Percentiles rank a stretch among this genome's conserved stretches.
These are phyloP conservation scores for Aphelocoma coerulescens DNA, from an alignment of 2,113 vertebrate genomes.

Conservation along the genomic window DNA sequence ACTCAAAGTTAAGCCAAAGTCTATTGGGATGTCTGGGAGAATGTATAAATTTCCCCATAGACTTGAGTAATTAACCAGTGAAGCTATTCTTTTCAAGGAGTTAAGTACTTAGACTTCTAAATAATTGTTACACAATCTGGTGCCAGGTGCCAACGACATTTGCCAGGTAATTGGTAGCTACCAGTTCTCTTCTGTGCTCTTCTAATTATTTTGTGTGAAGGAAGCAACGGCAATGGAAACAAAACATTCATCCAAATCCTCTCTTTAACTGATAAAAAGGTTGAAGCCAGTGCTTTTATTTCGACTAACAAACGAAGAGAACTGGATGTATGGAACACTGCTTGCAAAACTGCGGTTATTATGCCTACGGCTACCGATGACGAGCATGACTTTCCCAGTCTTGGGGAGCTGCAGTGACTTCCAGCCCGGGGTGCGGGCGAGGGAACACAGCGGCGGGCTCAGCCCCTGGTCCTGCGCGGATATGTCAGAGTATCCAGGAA, in stretches of 20 bases:
- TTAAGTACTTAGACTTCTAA: not conserved
- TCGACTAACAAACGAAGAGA: not conserved
- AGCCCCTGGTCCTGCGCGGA: fast-evolving
- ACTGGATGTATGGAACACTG: fast-evolving
- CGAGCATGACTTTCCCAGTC: not conserved
- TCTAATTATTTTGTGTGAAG: not conserved
- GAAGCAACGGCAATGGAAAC: not conserved
- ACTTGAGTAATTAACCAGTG: not conserved
- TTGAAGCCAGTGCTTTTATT: not conserved
- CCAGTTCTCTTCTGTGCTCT: not conserved
- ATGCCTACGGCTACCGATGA: not conserved
- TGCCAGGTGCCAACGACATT: not conserved
- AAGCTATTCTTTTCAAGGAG: not conserved
- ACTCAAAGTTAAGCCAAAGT: not conserved
- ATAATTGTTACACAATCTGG: not conserved
- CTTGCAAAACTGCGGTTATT: not conserved
- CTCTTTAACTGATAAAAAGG: not conserved
- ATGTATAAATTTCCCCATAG: not conserved
- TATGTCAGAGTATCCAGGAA: fast-evolving
- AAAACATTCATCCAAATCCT: not conserved
- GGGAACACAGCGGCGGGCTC: not conserved
- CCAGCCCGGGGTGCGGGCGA: not conserved
- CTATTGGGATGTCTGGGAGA: not conserved
- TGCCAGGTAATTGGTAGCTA: not conserved
- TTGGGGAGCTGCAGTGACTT: fast-evolving